phyloP scores from a whole-genome alignment of 2,113 vertebrate genomes.

The Tragelaphus strepsiceros region DNA sequence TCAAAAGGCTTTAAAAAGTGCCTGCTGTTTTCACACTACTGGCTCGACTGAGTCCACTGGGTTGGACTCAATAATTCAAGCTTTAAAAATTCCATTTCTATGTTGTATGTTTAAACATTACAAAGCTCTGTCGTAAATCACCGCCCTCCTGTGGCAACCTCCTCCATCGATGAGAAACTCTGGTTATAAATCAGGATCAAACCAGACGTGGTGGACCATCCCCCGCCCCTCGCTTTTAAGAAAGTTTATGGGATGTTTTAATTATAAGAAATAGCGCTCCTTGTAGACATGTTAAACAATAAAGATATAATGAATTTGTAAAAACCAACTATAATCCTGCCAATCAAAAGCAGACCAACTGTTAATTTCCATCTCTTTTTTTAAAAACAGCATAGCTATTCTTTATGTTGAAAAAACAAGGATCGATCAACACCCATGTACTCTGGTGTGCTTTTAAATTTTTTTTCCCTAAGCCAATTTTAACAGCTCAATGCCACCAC shows the following conservation, averaged over 20 bases:
- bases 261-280: background rate
- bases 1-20: background rate
- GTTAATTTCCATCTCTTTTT: background rate
- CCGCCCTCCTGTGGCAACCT: background rate
- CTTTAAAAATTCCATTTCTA: background rate
- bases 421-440: background rate
- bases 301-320: background rate
- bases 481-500: background rate
- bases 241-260: background rate
- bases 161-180: background rate
- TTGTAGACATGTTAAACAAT: background rate
- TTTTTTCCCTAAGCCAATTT: background rate
- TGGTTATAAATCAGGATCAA: slow-evolving; percentile 10
- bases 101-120: background rate
- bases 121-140: background rate
- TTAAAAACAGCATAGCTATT: background rate
- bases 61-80: background rate
- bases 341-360: background rate
- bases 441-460: background rate
- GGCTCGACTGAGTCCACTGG: background rate
- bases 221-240: background rate
- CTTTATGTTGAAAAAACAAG: no score
- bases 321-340: background rate
- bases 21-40: background rate
- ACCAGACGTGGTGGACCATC: background rate